A percentile compares a stretch with the other conserved stretches of the same genome.
phyloP scores from a whole-genome alignment of 2,113 vertebrate species.

The Eulacestoma nigropectus region DNA sequence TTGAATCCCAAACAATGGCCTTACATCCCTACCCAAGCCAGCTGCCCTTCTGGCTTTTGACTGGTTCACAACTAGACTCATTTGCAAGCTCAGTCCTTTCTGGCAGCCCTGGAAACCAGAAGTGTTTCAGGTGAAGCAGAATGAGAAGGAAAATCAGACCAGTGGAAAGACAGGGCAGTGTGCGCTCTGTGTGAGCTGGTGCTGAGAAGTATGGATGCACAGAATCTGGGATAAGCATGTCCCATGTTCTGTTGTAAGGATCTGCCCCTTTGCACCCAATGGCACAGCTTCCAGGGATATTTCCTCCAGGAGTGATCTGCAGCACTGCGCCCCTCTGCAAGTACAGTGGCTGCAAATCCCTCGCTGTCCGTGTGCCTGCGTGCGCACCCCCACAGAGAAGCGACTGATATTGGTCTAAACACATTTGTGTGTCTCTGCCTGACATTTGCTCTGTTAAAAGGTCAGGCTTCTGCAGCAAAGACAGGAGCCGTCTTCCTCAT shows the following conservation, averaged over 20 bases:
- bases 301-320: neutral
- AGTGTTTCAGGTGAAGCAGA: neutral
- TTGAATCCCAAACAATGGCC: neutral
- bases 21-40: neutral
- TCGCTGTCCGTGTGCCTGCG: neutral
- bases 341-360: neutral
- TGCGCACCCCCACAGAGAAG: neutral
- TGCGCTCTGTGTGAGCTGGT: neutral
- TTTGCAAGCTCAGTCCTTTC: neutral
- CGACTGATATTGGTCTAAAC: constrained; percentile 40
- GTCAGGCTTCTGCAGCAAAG: constrained; percentile 34
- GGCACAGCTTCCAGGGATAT: neutral
- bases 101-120: neutral
- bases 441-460: constrained; percentile 66
- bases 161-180: neutral
- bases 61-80: neutral
- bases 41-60: neutral
- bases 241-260: neutral
- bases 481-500: constrained; percentile 30
- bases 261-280: neutral
- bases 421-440: constrained; percentile 55
- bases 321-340: neutral
- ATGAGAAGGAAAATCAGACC: neutral
- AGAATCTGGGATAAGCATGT: accelerated
- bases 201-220: accelerated